A percentile compares a stretch with the other conserved stretches of the same genome.
Evolutionary conservation across 2,113 vertebrate genomes (phyloP).

Genomic region (Vireo altiloquus): DNA sequence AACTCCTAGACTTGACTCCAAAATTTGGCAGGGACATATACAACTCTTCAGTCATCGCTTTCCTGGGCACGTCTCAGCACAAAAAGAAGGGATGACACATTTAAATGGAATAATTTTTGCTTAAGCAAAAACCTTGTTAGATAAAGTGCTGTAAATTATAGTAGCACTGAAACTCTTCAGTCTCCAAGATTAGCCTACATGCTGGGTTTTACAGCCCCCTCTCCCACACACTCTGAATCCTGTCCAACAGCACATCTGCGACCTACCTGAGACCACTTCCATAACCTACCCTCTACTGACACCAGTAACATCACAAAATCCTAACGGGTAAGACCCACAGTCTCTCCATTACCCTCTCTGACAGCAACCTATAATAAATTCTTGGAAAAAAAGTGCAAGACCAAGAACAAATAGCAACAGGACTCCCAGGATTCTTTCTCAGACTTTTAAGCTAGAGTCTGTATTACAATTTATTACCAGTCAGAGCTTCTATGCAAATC

Average conservation of each 20-base stretch:
- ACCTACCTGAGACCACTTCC: neutral
- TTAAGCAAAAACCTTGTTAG: neutral
- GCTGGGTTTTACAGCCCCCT: neutral
- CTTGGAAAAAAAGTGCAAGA: neutral
- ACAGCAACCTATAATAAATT: neutral
- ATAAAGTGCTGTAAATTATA: neutral
- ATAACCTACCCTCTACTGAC: neutral
- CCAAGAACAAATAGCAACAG: neutral
- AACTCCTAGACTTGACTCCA: neutral
- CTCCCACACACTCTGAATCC: neutral
- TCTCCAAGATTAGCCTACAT: neutral
- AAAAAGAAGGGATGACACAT: neutral
- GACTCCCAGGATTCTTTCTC: neutral
- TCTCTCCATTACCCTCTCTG: neutral
- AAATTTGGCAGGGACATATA: too few species aligned
- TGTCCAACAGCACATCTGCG: neutral
- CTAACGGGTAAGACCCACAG: neutral
- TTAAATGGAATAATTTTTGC: neutral
- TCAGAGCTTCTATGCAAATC: neutral
- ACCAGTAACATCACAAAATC: neutral
- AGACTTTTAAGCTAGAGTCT: neutral
- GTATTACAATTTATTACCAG: neutral
- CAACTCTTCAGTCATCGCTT: fast-evolving
- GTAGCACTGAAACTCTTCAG: neutral
- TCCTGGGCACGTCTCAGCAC: fast-evolving